Evolutionary conservation across 2,888 invertebrate genomes (phyloP).

Genomic region (Phorcus lineatus): DNA sequence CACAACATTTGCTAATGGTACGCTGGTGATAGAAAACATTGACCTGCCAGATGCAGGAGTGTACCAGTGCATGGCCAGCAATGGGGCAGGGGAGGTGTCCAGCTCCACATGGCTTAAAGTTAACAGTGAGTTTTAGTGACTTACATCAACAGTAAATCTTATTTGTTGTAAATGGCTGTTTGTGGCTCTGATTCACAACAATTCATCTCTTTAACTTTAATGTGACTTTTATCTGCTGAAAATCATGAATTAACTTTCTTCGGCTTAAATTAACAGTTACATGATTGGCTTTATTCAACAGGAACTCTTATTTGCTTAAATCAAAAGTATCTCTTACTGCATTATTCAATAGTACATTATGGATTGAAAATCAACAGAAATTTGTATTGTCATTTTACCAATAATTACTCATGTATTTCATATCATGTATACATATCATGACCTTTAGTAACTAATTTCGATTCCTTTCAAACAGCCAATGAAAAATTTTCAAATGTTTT

Average conservation of each 20-base stretch:
- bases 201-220: too few relatives aligned
- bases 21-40: constrained; percentile 83
- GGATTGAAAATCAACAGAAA: too few relatives aligned
- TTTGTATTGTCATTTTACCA: background rate
- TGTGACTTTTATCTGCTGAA: too few relatives aligned
- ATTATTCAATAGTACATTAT: too few relatives aligned
- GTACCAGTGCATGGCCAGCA: constrained; percentile 94
- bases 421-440: too few relatives aligned
- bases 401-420: background rate
- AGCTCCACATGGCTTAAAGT: constrained; percentile 94
- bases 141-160: background rate
- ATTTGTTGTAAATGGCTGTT: too few relatives aligned
- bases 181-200: too few relatives aligned
- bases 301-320: too few relatives aligned
- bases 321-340: too few relatives aligned
- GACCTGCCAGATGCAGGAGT: constrained; percentile 92
- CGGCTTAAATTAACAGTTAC: too few relatives aligned
- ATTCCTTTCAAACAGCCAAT: background rate
- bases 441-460: background rate
- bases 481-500: background rate
- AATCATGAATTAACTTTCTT: too few relatives aligned
- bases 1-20: constrained; percentile 53
- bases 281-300: too few relatives aligned
- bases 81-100: constrained; percentile 92
- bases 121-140: constrained; percentile 87